Conservation (phyloP, 2,888 invertebrate genomes). For the Zelleria hepariella region DNA sequence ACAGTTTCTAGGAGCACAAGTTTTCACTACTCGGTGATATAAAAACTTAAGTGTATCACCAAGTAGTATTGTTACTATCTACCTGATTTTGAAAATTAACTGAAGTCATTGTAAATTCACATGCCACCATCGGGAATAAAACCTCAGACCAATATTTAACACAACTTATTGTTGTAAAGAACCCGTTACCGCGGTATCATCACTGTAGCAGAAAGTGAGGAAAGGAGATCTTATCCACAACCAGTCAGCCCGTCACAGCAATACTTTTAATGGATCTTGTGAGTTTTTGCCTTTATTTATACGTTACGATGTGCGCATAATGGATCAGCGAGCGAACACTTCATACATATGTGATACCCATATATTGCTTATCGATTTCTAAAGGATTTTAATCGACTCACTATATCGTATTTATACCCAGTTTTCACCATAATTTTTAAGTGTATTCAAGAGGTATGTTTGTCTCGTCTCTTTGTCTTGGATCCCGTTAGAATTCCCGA, state of each 20-base stretch:
- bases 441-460: background rate
- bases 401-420: background rate
- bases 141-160: too few relatives aligned
- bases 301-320: slow-evolving; percentile 66
- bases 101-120: too few relatives aligned
- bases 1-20: too few relatives aligned
- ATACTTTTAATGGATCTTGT: slow-evolving; percentile 69
- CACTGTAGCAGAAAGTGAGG: too few relatives aligned
- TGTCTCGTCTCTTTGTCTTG: background rate
- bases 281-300: slow-evolving; percentile 70
- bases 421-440: background rate
- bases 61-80: too few relatives aligned
- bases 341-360: slow-evolving; percentile 33
- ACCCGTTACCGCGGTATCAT: too few relatives aligned
- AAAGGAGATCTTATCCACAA: slow-evolving; percentile 30
- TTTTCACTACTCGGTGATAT: too few relatives aligned
- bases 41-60: too few relatives aligned
- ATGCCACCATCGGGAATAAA: too few relatives aligned
- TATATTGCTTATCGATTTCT: slow-evolving; percentile 4
- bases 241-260: slow-evolving; percentile 39
- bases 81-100: too few relatives aligned
- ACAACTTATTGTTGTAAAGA: too few relatives aligned
- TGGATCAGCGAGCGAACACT: slow-evolving; percentile 60
- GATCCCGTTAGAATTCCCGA: background rate
- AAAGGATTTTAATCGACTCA: background rate